Percentiles rank a stretch among this genome's conserved stretches.
Conservation (phyloP, 2,797 vertebrate genomes). For the Enteromius trimaculatus region DNA sequence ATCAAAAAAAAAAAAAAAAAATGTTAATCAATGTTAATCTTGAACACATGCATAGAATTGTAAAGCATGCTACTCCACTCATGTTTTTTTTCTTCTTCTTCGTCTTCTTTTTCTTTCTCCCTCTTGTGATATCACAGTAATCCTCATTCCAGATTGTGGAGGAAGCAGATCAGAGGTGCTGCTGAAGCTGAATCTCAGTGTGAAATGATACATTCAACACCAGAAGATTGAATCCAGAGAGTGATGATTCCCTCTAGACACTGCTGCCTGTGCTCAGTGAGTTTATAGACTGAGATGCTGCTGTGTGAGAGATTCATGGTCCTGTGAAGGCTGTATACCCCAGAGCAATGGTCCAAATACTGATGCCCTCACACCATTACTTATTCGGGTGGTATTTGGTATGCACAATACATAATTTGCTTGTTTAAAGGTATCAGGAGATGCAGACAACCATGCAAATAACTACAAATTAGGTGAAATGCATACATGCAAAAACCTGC, state of each 20-base stretch:
- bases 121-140: not conserved
- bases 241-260: constrained; percentile 17
- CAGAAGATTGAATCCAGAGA: constrained; percentile 29
- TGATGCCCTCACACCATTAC: not conserved
- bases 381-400: not conserved
- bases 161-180: constrained; percentile 11
- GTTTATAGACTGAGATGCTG: constrained; percentile 15
- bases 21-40: not conserved
- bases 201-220: constrained; percentile 36
- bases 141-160: not conserved
- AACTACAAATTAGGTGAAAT: not conserved
- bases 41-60: not conserved
- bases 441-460: not conserved
- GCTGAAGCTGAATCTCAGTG: constrained; percentile 6
- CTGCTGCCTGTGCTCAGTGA: not conserved
- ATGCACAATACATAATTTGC: not conserved
- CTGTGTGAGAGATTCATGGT: constrained; percentile 3
- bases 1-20: too few relatives aligned
- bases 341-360: constrained; percentile 7
- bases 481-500: not conserved
- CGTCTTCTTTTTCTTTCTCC: too few relatives aligned
- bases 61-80: not conserved
- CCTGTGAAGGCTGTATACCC: not conserved
- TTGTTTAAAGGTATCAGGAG: not conserved
- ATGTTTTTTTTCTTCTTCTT: not conserved